These are phyloP conservation scores for Proterorhinus semilunaris DNA, from an alignment of 2,113 vertebrate genomes.

Conservation along the genomic window DNA sequence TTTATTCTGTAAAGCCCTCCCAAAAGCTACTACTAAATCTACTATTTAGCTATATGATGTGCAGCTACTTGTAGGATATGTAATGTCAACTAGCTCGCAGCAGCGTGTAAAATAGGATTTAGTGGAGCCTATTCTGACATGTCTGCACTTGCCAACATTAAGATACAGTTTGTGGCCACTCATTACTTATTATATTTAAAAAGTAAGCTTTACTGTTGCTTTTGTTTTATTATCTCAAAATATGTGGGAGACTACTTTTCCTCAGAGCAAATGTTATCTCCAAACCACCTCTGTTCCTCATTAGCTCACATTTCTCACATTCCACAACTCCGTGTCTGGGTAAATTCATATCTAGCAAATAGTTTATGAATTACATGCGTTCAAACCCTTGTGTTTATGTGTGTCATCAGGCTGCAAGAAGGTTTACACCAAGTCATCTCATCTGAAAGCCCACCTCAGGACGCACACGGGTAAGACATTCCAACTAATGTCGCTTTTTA, in stretches of 20 bases:
- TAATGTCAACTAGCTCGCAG: conserved; percentile 60
- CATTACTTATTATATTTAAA: neutral
- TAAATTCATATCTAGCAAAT: conserved; percentile 51
- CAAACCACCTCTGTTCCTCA: conserved; percentile 48
- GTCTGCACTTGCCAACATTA: conserved; percentile 54
- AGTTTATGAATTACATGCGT: conserved; percentile 40
- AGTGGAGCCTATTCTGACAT: conserved; percentile 43
- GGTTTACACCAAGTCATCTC: conserved; percentile 76
- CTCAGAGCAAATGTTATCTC: conserved; percentile 24
- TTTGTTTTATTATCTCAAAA: neutral
- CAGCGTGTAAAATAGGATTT: conserved; percentile 59
- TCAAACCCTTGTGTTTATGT: conserved; percentile 53
- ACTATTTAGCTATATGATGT: conserved; percentile 40
- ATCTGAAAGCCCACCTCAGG: conserved; percentile 74
- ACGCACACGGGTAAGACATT: conserved; percentile 71
- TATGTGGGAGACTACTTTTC: neutral
- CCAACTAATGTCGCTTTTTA: conserved; percentile 33
- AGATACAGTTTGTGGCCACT: conserved; percentile 32
- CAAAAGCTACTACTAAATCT: conserved; percentile 2
- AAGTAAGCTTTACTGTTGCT: neutral
- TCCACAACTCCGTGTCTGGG: conserved; percentile 42
- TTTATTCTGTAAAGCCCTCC: conserved; percentile 18
- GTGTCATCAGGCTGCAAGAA: conserved; percentile 69
- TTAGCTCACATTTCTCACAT: conserved; percentile 52
- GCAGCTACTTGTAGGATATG: conserved; percentile 66